These are phyloP conservation scores for Aradus depressus DNA, from an alignment of 2,888 invertebrate genomes.

Conservation along the genomic window DNA sequence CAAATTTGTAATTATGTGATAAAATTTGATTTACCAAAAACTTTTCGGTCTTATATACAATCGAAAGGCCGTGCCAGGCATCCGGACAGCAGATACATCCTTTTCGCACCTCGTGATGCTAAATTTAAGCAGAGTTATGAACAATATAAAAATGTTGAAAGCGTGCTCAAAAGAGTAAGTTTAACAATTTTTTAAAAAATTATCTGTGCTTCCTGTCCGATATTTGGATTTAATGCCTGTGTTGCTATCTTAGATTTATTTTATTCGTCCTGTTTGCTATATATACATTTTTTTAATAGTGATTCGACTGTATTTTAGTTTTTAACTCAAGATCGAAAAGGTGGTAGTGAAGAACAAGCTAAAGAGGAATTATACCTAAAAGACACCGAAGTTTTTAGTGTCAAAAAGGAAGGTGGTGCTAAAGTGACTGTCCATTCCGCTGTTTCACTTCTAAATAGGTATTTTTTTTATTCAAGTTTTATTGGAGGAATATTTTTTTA, in stretches of 20 bases:
- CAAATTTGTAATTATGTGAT: slow-evolving; percentile 70
- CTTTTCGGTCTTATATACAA: slow-evolving; percentile 76
- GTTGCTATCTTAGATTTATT: background rate
- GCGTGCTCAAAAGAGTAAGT: slow-evolving; percentile 40
- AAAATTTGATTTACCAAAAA: slow-evolving; percentile 56
- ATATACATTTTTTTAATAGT: slow-evolving; percentile 10
- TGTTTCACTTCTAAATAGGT: slow-evolving; percentile 55
- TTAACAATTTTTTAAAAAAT: background rate
- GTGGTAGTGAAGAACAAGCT: slow-evolving; percentile 45
- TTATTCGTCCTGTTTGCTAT: slow-evolving; percentile 13
- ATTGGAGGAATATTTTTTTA: background rate
- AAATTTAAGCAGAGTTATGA: slow-evolving; percentile 13
- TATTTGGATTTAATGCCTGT: background rate
- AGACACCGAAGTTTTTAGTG: slow-evolving; percentile 44
- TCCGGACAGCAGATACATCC: slow-evolving; percentile 43
- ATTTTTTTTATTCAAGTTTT: slow-evolving; percentile 2
- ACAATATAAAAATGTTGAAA: slow-evolving; percentile 25
- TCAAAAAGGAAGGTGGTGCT: slow-evolving; percentile 38
- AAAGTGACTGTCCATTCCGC: slow-evolving; percentile 47
- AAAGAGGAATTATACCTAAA: slow-evolving; percentile 42
- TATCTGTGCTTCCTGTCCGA: background rate
- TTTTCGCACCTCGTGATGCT: slow-evolving; percentile 25
- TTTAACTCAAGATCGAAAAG: slow-evolving; percentile 37
- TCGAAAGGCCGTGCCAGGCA: slow-evolving; percentile 81
- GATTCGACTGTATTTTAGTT: slow-evolving; percentile 14